Base-by-base conservation (phyloP, 1,140 invertebrate genomes). In the Brachionus rotundiformis region DNA sequence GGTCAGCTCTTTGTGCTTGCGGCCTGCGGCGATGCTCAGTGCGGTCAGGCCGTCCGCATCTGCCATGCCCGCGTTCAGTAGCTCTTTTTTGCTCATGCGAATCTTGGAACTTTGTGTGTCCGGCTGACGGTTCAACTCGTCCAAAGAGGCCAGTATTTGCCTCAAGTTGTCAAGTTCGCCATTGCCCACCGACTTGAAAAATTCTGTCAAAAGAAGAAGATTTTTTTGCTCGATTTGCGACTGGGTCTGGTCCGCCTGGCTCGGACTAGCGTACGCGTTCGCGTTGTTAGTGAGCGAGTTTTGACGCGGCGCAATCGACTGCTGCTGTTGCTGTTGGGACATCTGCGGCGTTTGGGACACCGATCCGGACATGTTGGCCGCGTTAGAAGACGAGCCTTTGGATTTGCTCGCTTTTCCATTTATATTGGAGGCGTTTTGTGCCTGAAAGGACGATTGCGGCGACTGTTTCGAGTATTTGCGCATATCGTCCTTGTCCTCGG, bases 1-100 rank as follows among this genome's bases (percentile, higher is more conserved):
- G 16, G 71, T 76, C 6, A 82, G 25, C 25, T 54, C n/a, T 61
- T 82, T 82, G 29, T 82, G 81, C 44, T 82, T 82, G n/a, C 63
- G 65, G 11, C 81, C 81, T 2, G 81, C 81, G 0, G 81, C 68
- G 33, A 82, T 82, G 31, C 81, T 82, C 3, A 82, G 39, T 25
- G 81, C 44, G 1, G 81, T 82, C 7, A 82, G 16, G 59, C 71
- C 71, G 25, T 82, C 81, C 1, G 68, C 68, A 13, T 82, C 68
- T 11, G 41, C 54, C 61, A 81, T 65, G n/a, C 79, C 79, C 13
- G 79, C 61, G 29, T 81, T 81, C 11, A 81, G 19, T 13, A 81
- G 36, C 23, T 81, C 61, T 19, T 16, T 68, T 54, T 59, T 79
- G 25, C 10, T 19, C 76, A 79, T 79, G 7, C 76, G 47, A 2